Conservation (phyloP, 2,888 invertebrate species). For the Drosophila rubida region DNA sequence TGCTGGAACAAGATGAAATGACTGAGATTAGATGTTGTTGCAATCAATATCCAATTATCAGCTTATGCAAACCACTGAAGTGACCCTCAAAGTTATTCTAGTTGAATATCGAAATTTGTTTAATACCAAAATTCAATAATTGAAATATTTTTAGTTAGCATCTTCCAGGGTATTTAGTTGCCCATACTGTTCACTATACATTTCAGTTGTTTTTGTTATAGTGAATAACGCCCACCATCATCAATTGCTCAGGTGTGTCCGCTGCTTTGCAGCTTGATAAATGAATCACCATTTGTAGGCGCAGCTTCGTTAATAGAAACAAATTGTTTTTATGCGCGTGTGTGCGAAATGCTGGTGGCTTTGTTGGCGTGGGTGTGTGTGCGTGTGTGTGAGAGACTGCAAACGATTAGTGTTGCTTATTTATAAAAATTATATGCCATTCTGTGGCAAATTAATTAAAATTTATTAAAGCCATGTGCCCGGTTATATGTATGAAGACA, state of each 20-base stretch:
- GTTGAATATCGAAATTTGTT: no score
- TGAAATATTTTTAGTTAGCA: no score
- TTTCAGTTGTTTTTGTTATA: slow-evolving; percentile 23
- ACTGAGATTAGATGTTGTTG: neutral
- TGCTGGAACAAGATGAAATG: neutral
- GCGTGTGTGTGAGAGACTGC: slow-evolving; percentile 11
- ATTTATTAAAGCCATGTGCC: slow-evolving; percentile 61
- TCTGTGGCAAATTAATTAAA: slow-evolving; percentile 67
- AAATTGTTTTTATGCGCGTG: slow-evolving; percentile 64
- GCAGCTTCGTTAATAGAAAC: slow-evolving; percentile 78
- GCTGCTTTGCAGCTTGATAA: slow-evolving; percentile 65
- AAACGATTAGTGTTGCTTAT: slow-evolving; percentile 73
- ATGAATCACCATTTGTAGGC: slow-evolving; percentile 77
- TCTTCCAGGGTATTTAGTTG: slow-evolving; percentile 33
- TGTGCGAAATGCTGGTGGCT: slow-evolving; percentile 14
- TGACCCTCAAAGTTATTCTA: no score
- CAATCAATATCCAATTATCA: neutral
- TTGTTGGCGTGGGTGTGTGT: no score
- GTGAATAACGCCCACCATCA: slow-evolving; percentile 56
- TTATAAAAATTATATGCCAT: slow-evolving; percentile 70
- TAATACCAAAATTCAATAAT: no score
- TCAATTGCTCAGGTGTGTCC: slow-evolving; percentile 72
- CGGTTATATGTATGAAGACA: neutral
- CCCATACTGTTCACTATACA: neutral
- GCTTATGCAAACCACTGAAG: no score